Base-by-base conservation (phyloP, 2,797 vertebrate species). In the Vultur gryphus region DNA sequence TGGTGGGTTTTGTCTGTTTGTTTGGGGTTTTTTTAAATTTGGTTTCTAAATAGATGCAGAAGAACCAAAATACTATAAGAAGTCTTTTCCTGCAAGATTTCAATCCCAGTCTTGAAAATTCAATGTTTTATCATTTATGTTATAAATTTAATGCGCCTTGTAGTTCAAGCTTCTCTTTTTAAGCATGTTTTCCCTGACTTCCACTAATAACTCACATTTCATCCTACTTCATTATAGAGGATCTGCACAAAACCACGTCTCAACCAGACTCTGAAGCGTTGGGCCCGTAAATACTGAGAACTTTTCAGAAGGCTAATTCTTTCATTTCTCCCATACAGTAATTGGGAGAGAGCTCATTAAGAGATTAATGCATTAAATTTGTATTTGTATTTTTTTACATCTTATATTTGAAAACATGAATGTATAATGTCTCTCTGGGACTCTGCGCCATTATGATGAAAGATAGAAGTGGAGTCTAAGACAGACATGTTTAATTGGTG, bases 401-500 rank as follows among this genome's bases (percentile, higher is more conserved):
- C 87, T 97, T 96, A 71, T 94, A 90, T 97, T 97, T 97, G 96
- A 90, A 97, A 97, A 98, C 94, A 96, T 91, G 97, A 97, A 98
- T 97, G 81, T 95, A 35, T 97, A 97, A 98, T 98, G 94, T 97
- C 97, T 98, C 97, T 65, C 91, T 97, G 97, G 97, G 96, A 97
- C 95, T 97, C 91, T 95, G 95, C 86, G 94, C 86, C 88, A 91
- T 97, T 96, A 96, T 90, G 61, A 95, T 96, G 95, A 97, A 98
- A 97, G 94, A 96, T 96, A 97, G 92, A 97, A 98, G 94, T 90
- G 95, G 95, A 95, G 80, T 87, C 95, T 95, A 69, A 97, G 97
- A 97, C 97, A 97, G 97, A 98, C 97, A 96, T 94, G 93, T 97
- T 98, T 99, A 99, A 99, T 99, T 99, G 99, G 98, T 96, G 97